Conservation (phyloP, 1,140 invertebrate species). For the Uloborus diversus region DNA sequence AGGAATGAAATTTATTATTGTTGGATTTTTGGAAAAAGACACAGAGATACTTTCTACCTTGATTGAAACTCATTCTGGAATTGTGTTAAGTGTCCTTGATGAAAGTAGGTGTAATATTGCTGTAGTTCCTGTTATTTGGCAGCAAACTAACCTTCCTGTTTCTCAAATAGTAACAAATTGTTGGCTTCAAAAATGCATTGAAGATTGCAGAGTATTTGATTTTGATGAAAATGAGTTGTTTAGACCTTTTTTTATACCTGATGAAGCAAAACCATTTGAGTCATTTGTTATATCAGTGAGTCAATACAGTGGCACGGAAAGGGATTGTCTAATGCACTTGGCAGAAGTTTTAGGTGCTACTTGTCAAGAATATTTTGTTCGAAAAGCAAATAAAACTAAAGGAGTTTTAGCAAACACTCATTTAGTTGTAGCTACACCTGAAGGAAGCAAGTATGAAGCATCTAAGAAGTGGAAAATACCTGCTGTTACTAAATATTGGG, state of each 20-base stretch:
- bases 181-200: slow-evolving; percentile 70
- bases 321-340: slow-evolving; percentile 75
- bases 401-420: slow-evolving; percentile 74
- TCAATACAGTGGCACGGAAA: slow-evolving; percentile 76
- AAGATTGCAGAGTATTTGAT: slow-evolving; percentile 69
- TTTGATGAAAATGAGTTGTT: slow-evolving; percentile 72
- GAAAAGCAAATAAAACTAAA: slow-evolving; percentile 68
- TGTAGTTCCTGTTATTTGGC: slow-evolving; percentile 59
- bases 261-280: slow-evolving; percentile 70
- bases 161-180: slow-evolving; percentile 64
- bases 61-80: slow-evolving; percentile 45
- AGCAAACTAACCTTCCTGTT: slow-evolving; percentile 67
- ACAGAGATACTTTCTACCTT: slow-evolving; percentile 61
- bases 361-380: slow-evolving; percentile 75
- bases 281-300: slow-evolving; percentile 81
- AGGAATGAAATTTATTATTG: slow-evolving; percentile 48
- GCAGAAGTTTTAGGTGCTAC: slow-evolving; percentile 76
- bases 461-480: slow-evolving; percentile 84
- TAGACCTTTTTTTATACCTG: slow-evolving; percentile 68
- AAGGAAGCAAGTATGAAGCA: slow-evolving; percentile 83
- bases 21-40: slow-evolving; percentile 58
- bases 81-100: neutral
- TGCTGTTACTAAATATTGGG: slow-evolving; percentile 80
- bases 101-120: slow-evolving; percentile 19
- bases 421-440: slow-evolving; percentile 76